Conservation (phyloP, 2,888 invertebrate species). For the Lepidochitona cinerea region DNA sequence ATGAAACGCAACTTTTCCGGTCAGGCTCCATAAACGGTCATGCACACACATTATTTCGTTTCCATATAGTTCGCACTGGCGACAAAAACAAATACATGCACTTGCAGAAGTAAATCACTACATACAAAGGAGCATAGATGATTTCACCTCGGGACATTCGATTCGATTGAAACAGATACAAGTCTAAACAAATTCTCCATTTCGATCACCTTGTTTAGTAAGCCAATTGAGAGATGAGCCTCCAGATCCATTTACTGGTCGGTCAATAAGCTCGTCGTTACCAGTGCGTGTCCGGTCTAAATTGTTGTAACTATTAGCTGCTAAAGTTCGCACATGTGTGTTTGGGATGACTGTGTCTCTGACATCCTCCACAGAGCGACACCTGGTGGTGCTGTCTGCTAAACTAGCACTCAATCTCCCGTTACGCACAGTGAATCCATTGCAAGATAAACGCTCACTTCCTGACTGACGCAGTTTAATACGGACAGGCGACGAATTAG, state of each 20-base stretch:
- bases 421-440: background rate
- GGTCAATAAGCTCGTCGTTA: background rate
- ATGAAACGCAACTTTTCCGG: no score
- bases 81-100: no score
- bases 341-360: background rate
- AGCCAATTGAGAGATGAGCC: slow-evolving; percentile 1
- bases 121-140: no score
- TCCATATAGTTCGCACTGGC: no score
- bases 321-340: background rate
- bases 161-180: no score
- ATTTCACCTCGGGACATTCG: no score
- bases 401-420: background rate
- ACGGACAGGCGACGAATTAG: background rate
- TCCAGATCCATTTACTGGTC: background rate
- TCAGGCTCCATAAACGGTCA: no score
- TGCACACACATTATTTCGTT: no score
- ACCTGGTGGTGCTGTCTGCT: background rate
- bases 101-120: no score
- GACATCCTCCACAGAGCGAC: background rate
- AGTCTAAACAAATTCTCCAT: background rate
- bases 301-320: background rate
- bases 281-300: background rate
- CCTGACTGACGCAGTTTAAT: background rate
- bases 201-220: background rate
- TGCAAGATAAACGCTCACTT: background rate